Evolutionary conservation across 2,113 vertebrate genomes (phyloP).

Genomic region (Lynx canadensis): DNA sequence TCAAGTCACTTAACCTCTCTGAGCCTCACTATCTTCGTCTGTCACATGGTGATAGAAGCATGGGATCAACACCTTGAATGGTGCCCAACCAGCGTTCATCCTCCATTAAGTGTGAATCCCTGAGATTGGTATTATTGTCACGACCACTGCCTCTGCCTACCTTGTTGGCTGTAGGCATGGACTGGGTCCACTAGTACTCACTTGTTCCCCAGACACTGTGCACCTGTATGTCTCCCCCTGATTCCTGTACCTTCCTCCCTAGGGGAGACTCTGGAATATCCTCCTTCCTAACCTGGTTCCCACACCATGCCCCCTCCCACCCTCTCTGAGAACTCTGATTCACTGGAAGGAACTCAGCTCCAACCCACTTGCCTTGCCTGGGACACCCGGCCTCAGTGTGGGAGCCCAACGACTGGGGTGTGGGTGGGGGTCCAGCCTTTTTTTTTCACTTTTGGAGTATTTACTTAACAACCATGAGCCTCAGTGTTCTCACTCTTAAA

Average conservation of each 20-base stretch:
- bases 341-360: background rate
- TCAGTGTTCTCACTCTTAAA: background rate
- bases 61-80: background rate
- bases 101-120: fast-evolving
- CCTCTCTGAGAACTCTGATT: background rate
- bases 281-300: too few species aligned
- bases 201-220: fast-evolving
- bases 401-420: background rate
- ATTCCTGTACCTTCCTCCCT: fast-evolving
- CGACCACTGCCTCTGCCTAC: fast-evolving
- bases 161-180: background rate
- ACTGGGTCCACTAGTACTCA: fast-evolving
- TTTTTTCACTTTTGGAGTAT: background rate
- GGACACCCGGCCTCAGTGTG: background rate
- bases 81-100: background rate
- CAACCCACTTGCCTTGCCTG: too few species aligned
- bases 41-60: fast-evolving
- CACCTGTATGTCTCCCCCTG: background rate
- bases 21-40: background rate
- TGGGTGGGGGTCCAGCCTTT: background rate
- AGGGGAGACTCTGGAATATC: background rate
- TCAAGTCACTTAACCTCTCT: too few species aligned
- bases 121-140: fast-evolving
- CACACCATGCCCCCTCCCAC: background rate
- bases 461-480: too few species aligned